phyloP scores from a whole-genome alignment of 2,888 invertebrate species.

The Ormyrus thymus region DNA sequence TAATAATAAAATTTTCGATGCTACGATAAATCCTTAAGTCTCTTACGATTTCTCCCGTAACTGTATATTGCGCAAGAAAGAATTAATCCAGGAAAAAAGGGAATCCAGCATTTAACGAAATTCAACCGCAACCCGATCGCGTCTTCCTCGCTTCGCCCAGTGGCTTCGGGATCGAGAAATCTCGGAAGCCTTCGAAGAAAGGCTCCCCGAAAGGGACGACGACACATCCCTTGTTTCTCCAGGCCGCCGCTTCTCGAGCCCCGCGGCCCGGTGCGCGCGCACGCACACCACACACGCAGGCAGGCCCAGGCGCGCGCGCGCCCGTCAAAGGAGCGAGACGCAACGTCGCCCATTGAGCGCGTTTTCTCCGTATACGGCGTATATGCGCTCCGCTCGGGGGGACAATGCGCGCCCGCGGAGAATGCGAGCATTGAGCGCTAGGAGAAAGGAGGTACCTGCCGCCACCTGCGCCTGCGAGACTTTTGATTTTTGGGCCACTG shows the following conservation, averaged over 20 bases:
- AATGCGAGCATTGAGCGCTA: constrained; percentile 61
- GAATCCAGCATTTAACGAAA: too few relatives aligned
- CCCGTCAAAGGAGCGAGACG: constrained; percentile 60
- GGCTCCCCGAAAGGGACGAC: constrained; percentile 11
- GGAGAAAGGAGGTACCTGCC: constrained; percentile 66
- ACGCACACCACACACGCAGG: too few relatives aligned
- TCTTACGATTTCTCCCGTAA: too few relatives aligned
- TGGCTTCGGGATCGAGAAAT: constrained; percentile 3
- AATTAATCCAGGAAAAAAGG: too few relatives aligned
- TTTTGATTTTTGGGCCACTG: constrained; percentile 70
- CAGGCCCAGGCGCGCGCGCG: too few relatives aligned
- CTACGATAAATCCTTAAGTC: too few relatives aligned
- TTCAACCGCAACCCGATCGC: too few relatives aligned
- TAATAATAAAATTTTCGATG: too few relatives aligned
- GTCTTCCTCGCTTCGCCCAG: not conserved
- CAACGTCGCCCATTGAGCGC: constrained; percentile 64
- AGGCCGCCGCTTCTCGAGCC: constrained; percentile 44
- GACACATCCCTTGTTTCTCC: constrained; percentile 57
- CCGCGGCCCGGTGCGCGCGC: constrained; percentile 22
- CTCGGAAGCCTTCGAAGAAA: constrained; percentile 9
- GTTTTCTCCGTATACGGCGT: constrained; percentile 57
- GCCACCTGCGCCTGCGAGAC: constrained; percentile 70
- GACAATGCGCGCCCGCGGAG: constrained; percentile 59
- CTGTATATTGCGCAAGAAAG: too few relatives aligned
- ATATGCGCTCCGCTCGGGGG: constrained; percentile 2